Evolutionary conservation across 2,888 invertebrate genomes (phyloP), one percentile per base, ranked within the genome.

Genomic region (Operophtera brumata): DNA sequence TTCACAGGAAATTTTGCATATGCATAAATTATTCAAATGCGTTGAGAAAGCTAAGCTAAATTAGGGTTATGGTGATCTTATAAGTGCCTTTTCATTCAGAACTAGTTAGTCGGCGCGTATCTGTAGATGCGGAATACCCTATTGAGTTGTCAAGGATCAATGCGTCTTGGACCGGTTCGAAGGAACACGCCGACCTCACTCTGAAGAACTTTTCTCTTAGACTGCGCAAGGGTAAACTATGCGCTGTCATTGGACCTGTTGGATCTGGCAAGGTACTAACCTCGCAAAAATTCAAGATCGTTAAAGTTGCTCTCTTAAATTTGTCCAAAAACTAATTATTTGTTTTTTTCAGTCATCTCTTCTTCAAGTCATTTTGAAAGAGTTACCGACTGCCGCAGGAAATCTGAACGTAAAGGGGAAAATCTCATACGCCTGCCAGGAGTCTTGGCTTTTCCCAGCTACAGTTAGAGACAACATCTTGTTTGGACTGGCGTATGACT

Each of bases 231-330:
- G 93, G 93, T 0, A 92, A 93, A 71, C 84, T 96, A 4, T 93
- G 94, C 66, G 96, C 95, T 0, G 85, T 98, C 5, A 94, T 97
- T 59, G 97, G 97, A 1, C 94, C 96, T 0, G 97, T 97, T 3
- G 98, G 97, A 6, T 92, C 95, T 25, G 97, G 97, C 70, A 98
- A 93, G 77, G 90, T 89, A 73, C n/a, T n/a, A n/a, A n/a, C 25
- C 13, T 35, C n/a, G 1, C 2, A 4, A 4, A 20, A 20, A 20
- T 20, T 20, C 20, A 20, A 20, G 20, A 3, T 20, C 2, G 20
- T 3, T 20, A 20, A 20, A 20, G 2, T 20, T 20, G 20, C 20
- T 20, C 4, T 20, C 20, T 20, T 20, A 20, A 9, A 9, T 26
- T 26, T 7, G 30, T 30, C 30, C 30, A 5, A 7, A 30, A 20